Evolutionary conservation across 2,113 vertebrate genomes (phyloP), one percentile per base, ranked within the genome.

Genomic region (Cacatua alba): DNA sequence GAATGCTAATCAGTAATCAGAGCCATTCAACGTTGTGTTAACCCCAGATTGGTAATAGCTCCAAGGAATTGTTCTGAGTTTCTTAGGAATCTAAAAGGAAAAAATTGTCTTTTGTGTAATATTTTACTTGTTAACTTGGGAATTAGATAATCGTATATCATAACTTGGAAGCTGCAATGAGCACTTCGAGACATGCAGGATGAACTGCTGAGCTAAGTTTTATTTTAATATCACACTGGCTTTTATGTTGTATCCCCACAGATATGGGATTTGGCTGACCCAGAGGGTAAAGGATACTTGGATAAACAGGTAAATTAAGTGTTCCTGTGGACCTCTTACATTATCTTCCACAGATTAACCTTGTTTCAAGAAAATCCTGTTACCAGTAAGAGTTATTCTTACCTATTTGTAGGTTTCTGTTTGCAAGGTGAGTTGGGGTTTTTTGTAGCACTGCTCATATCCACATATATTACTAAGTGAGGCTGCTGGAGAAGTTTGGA

Each of bases 181-280:
- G 26, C 13, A 5, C 44, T 69, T 69, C 29, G 55, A 13, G 46
- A 10, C 8, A 1, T 11, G 11, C 7, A 10, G 2, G 26, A 7
- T 43, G 24, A 75, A 25, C 21, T 57, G 44, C 26, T 28, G 70
- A 80, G 33, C 49, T 77, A 11, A 37, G 24, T n/a, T 87, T 52
- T 72, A 20, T 77, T 74, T 77, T 71, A 48, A 65, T 67, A 69
- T 69, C 64, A 19, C 29, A 24, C 2, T 4, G 8, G 20, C 59
- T 96, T 19, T 18, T 77, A 6, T 57, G 35, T 70, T 92, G 3
- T 97, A 18, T 96, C 94, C 80, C 46, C 76, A 28, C 97, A 99
- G 99, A 99, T 99, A 96, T 99, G 99, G 99, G 99, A 99, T 97
- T 97, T 99, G 96, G 99, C 99, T 3, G 99, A 99, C 94, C 99